Conservation (phyloP, 2,797 vertebrate species). For the Danio tinwini region DNA sequence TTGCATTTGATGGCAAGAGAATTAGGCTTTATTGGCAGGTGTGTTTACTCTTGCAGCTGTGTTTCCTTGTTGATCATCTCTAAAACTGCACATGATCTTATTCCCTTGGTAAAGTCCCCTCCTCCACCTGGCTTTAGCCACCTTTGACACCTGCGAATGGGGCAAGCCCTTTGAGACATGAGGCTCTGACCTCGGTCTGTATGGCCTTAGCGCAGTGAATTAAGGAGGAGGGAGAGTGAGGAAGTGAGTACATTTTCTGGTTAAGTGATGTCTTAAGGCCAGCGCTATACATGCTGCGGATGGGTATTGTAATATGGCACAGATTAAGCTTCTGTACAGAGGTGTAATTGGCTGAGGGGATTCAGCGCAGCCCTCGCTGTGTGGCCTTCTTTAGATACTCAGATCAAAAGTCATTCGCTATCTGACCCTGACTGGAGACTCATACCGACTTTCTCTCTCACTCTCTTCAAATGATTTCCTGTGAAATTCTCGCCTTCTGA, state of each 20-base stretch:
- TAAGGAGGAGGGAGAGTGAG: conserved; percentile 54
- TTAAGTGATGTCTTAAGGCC: conserved; percentile 43
- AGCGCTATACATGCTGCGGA: conserved; percentile 31
- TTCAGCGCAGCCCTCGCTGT: conserved; percentile 35
- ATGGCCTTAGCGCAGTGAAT: conserved; percentile 53
- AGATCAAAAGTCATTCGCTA: conserved; percentile 60
- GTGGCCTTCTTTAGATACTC: conserved; percentile 62
- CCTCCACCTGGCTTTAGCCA: conserved; percentile 79
- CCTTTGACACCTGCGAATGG: conserved; percentile 75
- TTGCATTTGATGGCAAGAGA: conserved; percentile 57
- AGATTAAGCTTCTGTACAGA: conserved; percentile 29
- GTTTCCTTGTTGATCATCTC: conserved; percentile 80
- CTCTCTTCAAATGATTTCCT: conserved; percentile 64
- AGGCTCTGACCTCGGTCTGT: conserved; percentile 70
- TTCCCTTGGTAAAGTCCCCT: conserved; percentile 81
- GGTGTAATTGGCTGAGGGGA: conserved; percentile 9
- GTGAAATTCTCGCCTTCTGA: conserved; percentile 69
- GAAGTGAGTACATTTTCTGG: conserved; percentile 54
- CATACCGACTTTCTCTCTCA: conserved; percentile 25
- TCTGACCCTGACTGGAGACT: conserved; percentile 45
- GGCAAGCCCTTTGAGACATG: conserved; percentile 70
- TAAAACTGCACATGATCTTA: conserved; percentile 83
- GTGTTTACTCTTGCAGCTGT: conserved; percentile 77
- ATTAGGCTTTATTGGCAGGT: conserved; percentile 72
- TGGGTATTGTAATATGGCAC: conserved; percentile 4